Base-by-base conservation (phyloP, 2,888 invertebrate genomes). In the Agonopterix alstromeriana region DNA sequence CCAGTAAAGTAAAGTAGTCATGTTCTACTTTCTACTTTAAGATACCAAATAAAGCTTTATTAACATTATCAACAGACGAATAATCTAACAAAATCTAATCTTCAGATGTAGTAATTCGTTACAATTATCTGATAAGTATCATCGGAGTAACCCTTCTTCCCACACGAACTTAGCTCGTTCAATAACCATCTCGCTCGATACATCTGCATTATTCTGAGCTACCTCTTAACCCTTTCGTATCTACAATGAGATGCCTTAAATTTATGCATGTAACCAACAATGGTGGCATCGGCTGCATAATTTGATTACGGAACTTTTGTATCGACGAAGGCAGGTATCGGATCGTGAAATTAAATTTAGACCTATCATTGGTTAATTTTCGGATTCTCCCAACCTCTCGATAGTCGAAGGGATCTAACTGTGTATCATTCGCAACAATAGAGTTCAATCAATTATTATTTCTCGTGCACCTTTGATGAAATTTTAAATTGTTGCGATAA, bases 41-140 rank as follows among this genome's bases (percentile, higher is more conserved):
- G 38, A 10, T 38, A 10, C 10, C 10, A 10, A 38, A 10, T 38
- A 5, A 9, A n/a, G 10, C 10, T 38, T 38, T 10, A 38, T n/a
- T 38, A 10, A 38, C 38, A n/a, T 38, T 10, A 43, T 45, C 42
- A 40, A n/a, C 38, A 27, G 38, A 38, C 43, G 17, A 42, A 50
- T 58, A 51, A 52, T 42, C 47, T n/a, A 54, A 60, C 46, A n/a
- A 54, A 60, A 53, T 51, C 61, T 72, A 68, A 77, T 73, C 73
- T 69, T 61, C 67, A 76, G 74, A 77, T 75, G 76, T 68, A 73
- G 65, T 70, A 72, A 84, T 85, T 85, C 77, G 82, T 86, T 78
- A 85, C 88, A 86, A 88, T 87, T 82, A 87, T 76, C 74, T 82
- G 87, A 88, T 88, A 87, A 86, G 83, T 81, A 88, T 87, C 78